A percentile compares a stretch with the other conserved stretches of the same genome.
phyloP scores from a whole-genome alignment of 1,140 invertebrate genomes.

The Drosophila ironensis region DNA sequence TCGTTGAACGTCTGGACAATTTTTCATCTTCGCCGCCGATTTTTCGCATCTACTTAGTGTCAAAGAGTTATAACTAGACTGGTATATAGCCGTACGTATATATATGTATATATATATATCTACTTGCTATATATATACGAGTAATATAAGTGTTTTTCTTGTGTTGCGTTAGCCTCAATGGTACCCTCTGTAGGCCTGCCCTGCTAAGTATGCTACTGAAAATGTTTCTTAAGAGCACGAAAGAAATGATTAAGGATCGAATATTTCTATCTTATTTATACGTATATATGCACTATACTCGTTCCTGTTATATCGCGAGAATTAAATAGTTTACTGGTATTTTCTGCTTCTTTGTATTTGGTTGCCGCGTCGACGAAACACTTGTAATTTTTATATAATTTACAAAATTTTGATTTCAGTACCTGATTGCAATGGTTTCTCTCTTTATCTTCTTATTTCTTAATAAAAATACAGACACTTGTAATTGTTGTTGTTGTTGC shows the following conservation, averaged over 20 bases:
- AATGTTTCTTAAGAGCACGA: constrained; percentile 9
- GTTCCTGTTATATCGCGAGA: background rate
- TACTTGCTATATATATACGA: background rate
- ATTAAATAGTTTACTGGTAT: constrained; percentile 6
- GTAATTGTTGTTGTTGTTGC: constrained; percentile 52
- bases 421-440: constrained; percentile 67
- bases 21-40: constrained; percentile 34
- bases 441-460: constrained; percentile 28
- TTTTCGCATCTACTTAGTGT: constrained; percentile 49
- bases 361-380: constrained; percentile 7
- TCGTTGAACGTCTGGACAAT: constrained; percentile 78
- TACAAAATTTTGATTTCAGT: constrained; percentile 75
- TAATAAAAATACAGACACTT: constrained; percentile 58
- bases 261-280: constrained; percentile 5
- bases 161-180: constrained; percentile 18
- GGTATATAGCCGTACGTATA: constrained; percentile 36
- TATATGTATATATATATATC: constrained; percentile 11
- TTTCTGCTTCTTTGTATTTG: background rate
- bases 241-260: constrained; percentile 27
- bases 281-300: background rate
- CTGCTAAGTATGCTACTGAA: constrained; percentile 36
- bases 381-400: constrained; percentile 24
- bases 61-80: constrained; percentile 40
- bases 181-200: constrained; percentile 2
- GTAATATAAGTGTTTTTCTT: constrained; percentile 18